These are phyloP conservation scores for Emys orbicularis DNA, from an alignment of 2,797 vertebrate species.

Conservation along the genomic window DNA sequence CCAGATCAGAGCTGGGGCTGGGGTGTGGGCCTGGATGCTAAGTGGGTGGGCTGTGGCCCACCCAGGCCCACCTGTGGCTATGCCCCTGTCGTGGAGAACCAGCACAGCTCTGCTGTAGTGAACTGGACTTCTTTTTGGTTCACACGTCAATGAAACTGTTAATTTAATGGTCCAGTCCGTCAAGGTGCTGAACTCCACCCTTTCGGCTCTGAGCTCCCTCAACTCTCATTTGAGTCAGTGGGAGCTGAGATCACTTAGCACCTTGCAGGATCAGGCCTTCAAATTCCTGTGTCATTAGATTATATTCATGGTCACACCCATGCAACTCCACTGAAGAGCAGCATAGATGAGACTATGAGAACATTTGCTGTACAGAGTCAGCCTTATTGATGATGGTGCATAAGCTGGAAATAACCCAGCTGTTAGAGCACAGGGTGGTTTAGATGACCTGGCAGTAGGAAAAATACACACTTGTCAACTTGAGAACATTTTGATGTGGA, in stretches of 20 bases:
- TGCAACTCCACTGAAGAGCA: background rate
- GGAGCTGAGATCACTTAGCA: background rate
- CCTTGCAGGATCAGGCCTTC: background rate
- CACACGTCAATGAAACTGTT: background rate
- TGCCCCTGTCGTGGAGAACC: background rate
- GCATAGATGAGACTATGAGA: fast-evolving
- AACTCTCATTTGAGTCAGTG: background rate
- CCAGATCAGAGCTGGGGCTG: too few species aligned
- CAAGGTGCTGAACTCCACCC: background rate
- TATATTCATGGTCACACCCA: fast-evolving
- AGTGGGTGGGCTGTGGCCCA: too few species aligned
- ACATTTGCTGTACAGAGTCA: background rate
- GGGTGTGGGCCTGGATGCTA: too few species aligned
- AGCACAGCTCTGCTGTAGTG: background rate
- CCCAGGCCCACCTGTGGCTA: too few species aligned
- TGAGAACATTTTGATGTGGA: background rate
- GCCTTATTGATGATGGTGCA: background rate
- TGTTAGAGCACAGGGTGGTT: background rate
- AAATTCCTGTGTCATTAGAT: background rate
- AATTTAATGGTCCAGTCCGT: background rate
- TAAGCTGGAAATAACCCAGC: background rate
- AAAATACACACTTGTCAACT: background rate
- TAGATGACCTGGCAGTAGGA: background rate
- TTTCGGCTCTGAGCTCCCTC: background rate
- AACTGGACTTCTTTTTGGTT: background rate